Conservation (phyloP, 2,888 invertebrate genomes). For the Molorchus minor region DNA sequence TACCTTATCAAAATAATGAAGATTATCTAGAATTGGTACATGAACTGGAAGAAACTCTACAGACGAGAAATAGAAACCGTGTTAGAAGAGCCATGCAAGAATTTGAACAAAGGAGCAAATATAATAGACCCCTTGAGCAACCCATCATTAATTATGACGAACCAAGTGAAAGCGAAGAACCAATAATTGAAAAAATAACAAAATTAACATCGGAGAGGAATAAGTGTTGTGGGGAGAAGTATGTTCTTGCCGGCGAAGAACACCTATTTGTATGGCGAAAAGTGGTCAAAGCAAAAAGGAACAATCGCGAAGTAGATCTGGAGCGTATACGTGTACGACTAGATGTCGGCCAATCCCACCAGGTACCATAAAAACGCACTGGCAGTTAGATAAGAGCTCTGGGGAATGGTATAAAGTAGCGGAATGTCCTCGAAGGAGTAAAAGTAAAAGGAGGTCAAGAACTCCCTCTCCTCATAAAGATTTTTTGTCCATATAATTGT, state of each 20-base stretch:
- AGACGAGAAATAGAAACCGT: constrained; percentile 55
- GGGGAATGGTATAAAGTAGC: constrained; percentile 54
- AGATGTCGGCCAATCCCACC: background rate
- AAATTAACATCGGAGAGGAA: constrained; percentile 37
- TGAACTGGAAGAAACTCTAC: constrained; percentile 59
- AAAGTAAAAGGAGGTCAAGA: background rate
- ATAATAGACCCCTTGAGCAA: constrained; percentile 57
- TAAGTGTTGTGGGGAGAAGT: constrained; percentile 12
- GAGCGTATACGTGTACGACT: background rate
- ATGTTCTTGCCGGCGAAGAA: constrained; percentile 2
- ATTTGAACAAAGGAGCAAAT: constrained; percentile 57
- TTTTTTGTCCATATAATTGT: constrained; percentile 9
- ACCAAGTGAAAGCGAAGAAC: constrained; percentile 48
- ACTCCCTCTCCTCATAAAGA: background rate
- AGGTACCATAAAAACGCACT: constrained; percentile 36
- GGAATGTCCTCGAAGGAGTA: constrained; percentile 1
- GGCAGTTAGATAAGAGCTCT: constrained; percentile 51
- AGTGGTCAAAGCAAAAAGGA: background rate
- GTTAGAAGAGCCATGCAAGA: constrained; percentile 58
- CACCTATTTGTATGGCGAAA: background rate
- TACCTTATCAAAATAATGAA: constrained; percentile 59
- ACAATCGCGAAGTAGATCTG: background rate
- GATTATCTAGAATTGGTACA: constrained; percentile 57
- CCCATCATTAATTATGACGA: constrained; percentile 50
- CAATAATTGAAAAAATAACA: constrained; percentile 44